Percentiles rank a stretch among this genome's conserved stretches.
phyloP scores from a whole-genome alignment of 2,113 vertebrate species.

The Myotis davidii region DNA sequence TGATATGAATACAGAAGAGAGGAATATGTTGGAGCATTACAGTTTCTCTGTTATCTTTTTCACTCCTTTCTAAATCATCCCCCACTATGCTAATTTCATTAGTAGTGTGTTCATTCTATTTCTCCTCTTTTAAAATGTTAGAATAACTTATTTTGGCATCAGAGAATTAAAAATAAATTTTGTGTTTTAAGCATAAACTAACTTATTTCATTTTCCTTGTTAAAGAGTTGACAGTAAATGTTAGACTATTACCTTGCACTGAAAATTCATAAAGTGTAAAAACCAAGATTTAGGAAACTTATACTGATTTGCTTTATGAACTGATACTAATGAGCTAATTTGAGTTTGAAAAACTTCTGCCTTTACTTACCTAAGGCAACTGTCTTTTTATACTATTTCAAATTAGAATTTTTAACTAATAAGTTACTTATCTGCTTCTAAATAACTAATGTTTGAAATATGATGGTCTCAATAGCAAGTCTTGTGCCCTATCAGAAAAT shows the following conservation, averaged over 20 bases:
- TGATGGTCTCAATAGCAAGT: background rate
- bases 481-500: background rate
- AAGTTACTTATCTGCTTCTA: slow-evolving; percentile 8
- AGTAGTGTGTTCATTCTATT: background rate
- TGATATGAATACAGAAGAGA: background rate
- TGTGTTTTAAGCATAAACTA: background rate
- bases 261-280: background rate
- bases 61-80: background rate
- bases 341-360: background rate
- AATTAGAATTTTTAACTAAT: background rate
- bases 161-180: background rate
- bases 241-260: background rate
- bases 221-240: background rate
- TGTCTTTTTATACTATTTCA: background rate
- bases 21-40: background rate
- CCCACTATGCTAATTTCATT: background rate
- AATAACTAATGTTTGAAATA: slow-evolving; percentile 26
- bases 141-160: background rate
- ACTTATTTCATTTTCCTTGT: background rate
- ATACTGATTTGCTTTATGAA: background rate
- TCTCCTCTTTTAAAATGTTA: background rate
- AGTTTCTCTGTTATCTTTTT: background rate
- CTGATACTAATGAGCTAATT: background rate
- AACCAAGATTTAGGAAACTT: background rate
- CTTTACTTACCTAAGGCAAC: background rate